Conservation (phyloP, 2,888 invertebrate species). For the Eupelmus urozonus region DNA sequence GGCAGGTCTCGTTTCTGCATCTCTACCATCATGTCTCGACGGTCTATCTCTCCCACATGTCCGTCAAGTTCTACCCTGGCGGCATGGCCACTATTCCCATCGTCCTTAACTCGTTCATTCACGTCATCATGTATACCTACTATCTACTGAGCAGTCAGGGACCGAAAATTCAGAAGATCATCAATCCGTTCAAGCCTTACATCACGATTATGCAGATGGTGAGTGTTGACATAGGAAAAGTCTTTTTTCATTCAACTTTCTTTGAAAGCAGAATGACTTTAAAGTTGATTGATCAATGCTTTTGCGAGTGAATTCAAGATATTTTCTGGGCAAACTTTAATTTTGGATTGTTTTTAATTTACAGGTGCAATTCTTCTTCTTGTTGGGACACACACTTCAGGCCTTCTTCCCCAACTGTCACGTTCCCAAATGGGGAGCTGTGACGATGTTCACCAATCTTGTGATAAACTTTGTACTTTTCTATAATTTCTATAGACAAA, state of each 20-base stretch:
- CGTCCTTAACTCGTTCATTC: slow-evolving; percentile 82
- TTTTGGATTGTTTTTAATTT: too few species aligned
- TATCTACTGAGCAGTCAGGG: slow-evolving; percentile 82
- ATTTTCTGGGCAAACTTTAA: too few species aligned
- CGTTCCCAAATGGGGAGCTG: slow-evolving; percentile 77
- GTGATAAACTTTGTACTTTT: slow-evolving; percentile 84
- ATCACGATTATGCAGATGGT: slow-evolving; percentile 83
- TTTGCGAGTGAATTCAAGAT: too few species aligned
- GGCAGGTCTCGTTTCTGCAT: slow-evolving; percentile 85
- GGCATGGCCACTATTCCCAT: slow-evolving; percentile 81
- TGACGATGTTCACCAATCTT: slow-evolving; percentile 80
- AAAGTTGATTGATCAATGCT: too few species aligned
- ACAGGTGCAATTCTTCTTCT: slow-evolving; percentile 82
- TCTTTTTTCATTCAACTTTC: too few species aligned
- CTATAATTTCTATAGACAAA: slow-evolving; percentile 82
- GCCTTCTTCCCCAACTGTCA: slow-evolving; percentile 79
- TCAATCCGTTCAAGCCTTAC: slow-evolving; percentile 80
- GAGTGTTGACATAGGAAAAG: slow-evolving; percentile 64
- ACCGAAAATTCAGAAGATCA: slow-evolving; percentile 78
- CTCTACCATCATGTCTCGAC: slow-evolving; percentile 85
- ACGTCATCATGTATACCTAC: slow-evolving; percentile 86
- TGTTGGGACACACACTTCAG: slow-evolving; percentile 80
- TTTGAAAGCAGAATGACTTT: too few species aligned
- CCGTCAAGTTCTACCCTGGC: slow-evolving; percentile 82
- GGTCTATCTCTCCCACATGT: slow-evolving; percentile 80